Evolutionary conservation across 2,797 vertebrate genomes (phyloP).

Genomic region (Ptychadena robeensis): DNA sequence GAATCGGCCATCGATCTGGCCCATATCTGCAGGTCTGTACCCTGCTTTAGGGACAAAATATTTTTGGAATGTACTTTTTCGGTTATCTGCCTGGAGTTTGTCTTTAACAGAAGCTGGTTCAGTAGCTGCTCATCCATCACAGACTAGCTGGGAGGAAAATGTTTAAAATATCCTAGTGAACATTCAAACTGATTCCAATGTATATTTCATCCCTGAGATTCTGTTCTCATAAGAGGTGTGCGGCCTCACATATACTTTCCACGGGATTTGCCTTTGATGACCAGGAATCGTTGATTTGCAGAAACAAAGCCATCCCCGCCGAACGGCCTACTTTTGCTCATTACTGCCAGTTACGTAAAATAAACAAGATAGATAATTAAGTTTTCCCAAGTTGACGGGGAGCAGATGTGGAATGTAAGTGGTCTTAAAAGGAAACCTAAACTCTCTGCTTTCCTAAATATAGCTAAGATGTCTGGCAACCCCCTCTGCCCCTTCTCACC

Average conservation of each 20-base stretch:
- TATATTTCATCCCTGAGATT: background rate
- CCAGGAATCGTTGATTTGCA: background rate
- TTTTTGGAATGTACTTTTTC: no score
- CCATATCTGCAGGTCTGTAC: no score
- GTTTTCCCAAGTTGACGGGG: conserved; percentile 17
- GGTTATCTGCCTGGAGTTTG: no score
- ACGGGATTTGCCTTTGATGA: background rate
- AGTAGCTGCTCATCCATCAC: background rate
- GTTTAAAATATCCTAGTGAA: background rate
- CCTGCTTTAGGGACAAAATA: no score
- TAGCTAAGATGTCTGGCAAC: conserved; percentile 37
- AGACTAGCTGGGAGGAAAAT: background rate
- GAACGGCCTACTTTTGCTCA: background rate
- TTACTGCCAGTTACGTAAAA: conserved; percentile 38
- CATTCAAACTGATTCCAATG: background rate
- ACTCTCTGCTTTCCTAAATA: conserved; percentile 8
- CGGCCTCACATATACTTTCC: background rate
- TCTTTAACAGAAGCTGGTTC: background rate
- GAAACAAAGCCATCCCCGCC: background rate
- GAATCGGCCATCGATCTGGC: no score
- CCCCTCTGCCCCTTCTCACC: conserved; percentile 26
- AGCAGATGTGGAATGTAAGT: conserved; percentile 55
- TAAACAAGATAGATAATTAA: conserved; percentile 20
- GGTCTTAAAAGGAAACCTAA: conserved; percentile 37
- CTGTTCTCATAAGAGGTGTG: no score